Evolutionary conservation across 1,140 invertebrate genomes (phyloP).

Genomic region (Anoplophora glabripennis): DNA sequence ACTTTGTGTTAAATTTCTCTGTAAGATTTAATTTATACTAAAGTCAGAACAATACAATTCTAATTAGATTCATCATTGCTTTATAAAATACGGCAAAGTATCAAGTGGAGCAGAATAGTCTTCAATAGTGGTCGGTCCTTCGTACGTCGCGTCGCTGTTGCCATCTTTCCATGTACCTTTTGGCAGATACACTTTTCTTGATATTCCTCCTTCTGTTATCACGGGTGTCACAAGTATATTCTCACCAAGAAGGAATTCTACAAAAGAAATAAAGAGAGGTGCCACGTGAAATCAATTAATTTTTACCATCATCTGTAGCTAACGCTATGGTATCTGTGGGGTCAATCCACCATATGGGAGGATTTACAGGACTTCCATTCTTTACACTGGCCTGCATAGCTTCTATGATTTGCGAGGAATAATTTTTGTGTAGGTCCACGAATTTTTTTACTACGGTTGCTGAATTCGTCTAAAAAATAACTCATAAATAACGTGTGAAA

Average conservation of each 20-base stretch:
- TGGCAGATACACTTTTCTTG: conserved; percentile 76
- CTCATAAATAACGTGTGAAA: not conserved
- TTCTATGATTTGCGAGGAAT: conserved; percentile 60
- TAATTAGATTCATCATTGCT: conserved; percentile 5
- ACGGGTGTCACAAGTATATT: conserved; percentile 84
- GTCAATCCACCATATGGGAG: conserved; percentile 91
- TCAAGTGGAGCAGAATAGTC: conserved; percentile 66
- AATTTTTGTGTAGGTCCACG: conserved; percentile 67
- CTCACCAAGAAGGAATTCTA: conserved; percentile 82
- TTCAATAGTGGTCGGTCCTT: conserved; percentile 63
- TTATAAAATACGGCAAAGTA: conserved; percentile 63
- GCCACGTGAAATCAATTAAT: not conserved
- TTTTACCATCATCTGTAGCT: conserved; percentile 23
- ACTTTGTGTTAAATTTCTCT: no score
- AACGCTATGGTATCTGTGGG: conserved; percentile 56
- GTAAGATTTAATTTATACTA: no score
- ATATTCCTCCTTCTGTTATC: conserved; percentile 60
- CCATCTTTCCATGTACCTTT: conserved; percentile 65
- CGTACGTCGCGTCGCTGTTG: conserved; percentile 48
- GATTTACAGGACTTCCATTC: conserved; percentile 72
- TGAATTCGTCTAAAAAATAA: conserved; percentile 29
- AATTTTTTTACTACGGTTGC: conserved; percentile 63
- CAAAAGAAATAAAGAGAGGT: conserved; percentile 34
- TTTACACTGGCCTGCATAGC: conserved; percentile 59
- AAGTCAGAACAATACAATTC: no score